Evolutionary conservation across 2,113 vertebrate genomes (phyloP).

Genomic region (Pterocles orientalis): DNA sequence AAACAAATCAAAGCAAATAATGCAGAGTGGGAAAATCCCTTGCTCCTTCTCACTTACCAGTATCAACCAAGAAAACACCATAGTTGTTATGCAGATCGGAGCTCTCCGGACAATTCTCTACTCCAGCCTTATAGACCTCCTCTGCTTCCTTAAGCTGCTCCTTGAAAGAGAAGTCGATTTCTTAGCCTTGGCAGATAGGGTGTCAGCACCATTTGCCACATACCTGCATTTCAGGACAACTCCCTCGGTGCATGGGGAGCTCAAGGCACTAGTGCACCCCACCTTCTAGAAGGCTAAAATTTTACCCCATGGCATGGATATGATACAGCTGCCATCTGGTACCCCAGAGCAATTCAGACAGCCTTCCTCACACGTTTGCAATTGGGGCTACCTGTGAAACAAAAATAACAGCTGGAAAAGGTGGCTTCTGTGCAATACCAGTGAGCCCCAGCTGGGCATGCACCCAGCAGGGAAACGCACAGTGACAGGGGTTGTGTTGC

Average conservation of each 20-base stretch:
- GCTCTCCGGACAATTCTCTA: conserved; percentile 91
- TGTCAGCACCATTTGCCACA: background rate
- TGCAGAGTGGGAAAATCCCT: background rate
- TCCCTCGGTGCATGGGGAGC: accelerated
- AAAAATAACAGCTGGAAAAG: background rate
- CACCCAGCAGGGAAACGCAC: background rate
- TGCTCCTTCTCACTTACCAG: conserved; percentile 77
- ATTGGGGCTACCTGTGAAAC: background rate
- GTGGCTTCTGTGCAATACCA: background rate
- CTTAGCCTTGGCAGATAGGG: background rate
- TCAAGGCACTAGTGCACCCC: accelerated
- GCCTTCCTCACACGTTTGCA: background rate
- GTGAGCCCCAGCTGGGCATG: background rate
- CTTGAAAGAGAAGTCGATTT: conserved; percentile 71
- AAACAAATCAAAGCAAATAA: background rate
- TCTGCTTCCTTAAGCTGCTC: conserved; percentile 87
- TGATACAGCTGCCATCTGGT: accelerated
- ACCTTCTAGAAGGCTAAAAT: background rate
- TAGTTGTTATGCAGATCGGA: conserved; percentile 97
- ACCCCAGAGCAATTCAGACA: background rate
- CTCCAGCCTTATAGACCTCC: conserved; percentile 87
- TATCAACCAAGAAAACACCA: conserved; percentile 93
- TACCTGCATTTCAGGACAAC: background rate
- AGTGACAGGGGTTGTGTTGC: background rate
- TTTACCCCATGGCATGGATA: background rate